These are phyloP conservation scores for Gambusia yucatana DNA, from an alignment of 2,797 vertebrate genomes.

Conservation along the genomic window DNA sequence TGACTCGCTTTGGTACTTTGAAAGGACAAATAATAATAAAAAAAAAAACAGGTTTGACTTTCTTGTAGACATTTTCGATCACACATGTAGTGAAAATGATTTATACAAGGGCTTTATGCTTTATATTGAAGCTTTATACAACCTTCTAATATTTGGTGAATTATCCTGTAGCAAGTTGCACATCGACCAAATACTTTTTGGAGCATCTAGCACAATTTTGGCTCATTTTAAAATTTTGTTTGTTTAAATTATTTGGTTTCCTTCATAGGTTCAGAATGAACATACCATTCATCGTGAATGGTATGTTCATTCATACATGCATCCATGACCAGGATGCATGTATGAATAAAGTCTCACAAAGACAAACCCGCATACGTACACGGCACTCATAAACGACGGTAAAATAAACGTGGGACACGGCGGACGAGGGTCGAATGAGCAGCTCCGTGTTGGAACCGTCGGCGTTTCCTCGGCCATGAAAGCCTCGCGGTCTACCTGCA, in stretches of 20 bases:
- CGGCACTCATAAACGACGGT: constrained; percentile 5
- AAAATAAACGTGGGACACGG: constrained; percentile 32
- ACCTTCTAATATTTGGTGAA: too few relatives aligned
- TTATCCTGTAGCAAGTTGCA: too few relatives aligned
- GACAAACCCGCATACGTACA: constrained; percentile 2
- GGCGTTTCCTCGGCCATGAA: constrained; percentile 25
- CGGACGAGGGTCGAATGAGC: constrained; percentile 43
- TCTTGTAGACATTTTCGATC: background rate
- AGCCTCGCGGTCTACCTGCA: constrained; percentile 43
- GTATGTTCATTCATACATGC: background rate
- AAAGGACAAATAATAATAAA: background rate
- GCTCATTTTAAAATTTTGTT: background rate
- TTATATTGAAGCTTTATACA: too few relatives aligned
- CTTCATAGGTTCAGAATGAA: too few relatives aligned
- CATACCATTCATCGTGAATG: too few relatives aligned
- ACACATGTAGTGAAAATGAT: background rate
- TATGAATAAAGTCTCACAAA: background rate
- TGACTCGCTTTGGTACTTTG: background rate
- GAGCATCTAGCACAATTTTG: background rate
- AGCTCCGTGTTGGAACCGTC: constrained; percentile 18
- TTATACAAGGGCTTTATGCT: background rate
- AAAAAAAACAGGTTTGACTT: background rate
- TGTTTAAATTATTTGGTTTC: too few relatives aligned
- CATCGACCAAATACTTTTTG: background rate
- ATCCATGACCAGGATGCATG: background rate